phyloP scores from a whole-genome alignment of 2,113 vertebrate species.

The Eulemur macaco region DNA sequence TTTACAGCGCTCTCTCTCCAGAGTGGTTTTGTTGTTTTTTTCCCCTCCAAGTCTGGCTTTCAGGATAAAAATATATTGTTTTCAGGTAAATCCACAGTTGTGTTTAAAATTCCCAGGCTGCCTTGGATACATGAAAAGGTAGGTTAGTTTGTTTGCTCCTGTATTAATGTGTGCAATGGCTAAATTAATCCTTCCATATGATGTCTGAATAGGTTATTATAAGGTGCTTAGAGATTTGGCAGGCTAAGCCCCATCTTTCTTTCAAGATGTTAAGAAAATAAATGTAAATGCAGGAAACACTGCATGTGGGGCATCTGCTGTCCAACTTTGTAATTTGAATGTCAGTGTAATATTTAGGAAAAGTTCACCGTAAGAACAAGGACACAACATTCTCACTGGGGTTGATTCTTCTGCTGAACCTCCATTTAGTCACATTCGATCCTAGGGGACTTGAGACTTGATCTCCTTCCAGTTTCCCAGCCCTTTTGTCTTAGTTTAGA shows the following conservation, averaged over 20 bases:
- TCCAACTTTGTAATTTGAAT: constrained; percentile 68
- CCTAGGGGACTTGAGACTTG: neutral
- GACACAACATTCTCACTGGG: neutral
- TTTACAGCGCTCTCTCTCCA: neutral
- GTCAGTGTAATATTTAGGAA: constrained; percentile 49
- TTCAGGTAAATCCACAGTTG: neutral
- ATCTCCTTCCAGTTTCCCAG: neutral
- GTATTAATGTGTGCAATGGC: constrained; percentile 54
- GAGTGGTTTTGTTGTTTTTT: neutral
- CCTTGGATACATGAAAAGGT: neutral
- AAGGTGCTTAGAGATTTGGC: constrained; percentile 78
- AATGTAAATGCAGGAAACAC: constrained; percentile 69
- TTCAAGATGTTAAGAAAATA: constrained; percentile 79
- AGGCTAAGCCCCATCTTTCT: constrained; percentile 76
- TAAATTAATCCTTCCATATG: constrained; percentile 75
- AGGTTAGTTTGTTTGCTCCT: constrained; percentile 34
- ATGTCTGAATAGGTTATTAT: constrained; percentile 78
- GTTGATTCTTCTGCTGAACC: neutral
- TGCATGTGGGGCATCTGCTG: constrained; percentile 73
- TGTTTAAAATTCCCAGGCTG: constrained; percentile 15
- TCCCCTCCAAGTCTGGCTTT: neutral
- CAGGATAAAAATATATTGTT: constrained; percentile 17
- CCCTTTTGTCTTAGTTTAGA: constrained; percentile 1
- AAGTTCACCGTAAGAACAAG: constrained; percentile 41
- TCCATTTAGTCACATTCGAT: neutral